phyloP scores from a whole-genome alignment of 2,797 vertebrate species.

The Hafferia zeledoni region DNA sequence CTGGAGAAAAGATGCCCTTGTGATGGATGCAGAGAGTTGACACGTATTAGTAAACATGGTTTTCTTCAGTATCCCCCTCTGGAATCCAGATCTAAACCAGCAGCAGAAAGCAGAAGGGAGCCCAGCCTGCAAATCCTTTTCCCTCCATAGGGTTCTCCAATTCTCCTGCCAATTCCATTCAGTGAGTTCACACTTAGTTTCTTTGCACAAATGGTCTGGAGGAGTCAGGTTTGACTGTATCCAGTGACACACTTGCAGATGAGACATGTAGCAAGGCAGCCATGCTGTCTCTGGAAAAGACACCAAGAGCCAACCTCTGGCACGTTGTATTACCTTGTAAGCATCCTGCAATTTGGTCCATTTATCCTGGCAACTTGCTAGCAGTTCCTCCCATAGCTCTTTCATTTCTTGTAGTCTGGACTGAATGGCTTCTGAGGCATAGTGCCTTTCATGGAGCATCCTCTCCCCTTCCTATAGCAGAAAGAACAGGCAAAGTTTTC shows the following conservation, averaged over 20 bases:
- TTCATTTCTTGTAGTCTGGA: conserved; percentile 81
- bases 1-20: not conserved
- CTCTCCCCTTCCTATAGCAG: conserved; percentile 83
- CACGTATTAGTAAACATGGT: not conserved
- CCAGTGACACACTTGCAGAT: not conserved
- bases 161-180: not conserved
- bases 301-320: not conserved
- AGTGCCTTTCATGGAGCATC: conserved; percentile 75
- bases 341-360: conserved; percentile 81
- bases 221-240: not conserved
- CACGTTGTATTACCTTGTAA: conserved; percentile 77
- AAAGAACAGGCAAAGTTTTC: not conserved
- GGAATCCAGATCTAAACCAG: not conserved
- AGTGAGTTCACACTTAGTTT: not conserved
- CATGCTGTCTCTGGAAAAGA: not conserved
- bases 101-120: not conserved
- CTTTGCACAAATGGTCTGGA: not conserved
- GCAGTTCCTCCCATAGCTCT: conserved; percentile 83
- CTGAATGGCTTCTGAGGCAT: conserved; percentile 76
- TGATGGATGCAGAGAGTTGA: not conserved
- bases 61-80: not conserved
- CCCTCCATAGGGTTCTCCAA: not conserved
- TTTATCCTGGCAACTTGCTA: conserved; percentile 83
- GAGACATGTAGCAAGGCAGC: not conserved
- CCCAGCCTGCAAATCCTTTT: not conserved